Percentiles rank a stretch among this genome's conserved stretches.
Conservation (phyloP, 2,888 invertebrate species). For the Crossocerus cetratus region DNA sequence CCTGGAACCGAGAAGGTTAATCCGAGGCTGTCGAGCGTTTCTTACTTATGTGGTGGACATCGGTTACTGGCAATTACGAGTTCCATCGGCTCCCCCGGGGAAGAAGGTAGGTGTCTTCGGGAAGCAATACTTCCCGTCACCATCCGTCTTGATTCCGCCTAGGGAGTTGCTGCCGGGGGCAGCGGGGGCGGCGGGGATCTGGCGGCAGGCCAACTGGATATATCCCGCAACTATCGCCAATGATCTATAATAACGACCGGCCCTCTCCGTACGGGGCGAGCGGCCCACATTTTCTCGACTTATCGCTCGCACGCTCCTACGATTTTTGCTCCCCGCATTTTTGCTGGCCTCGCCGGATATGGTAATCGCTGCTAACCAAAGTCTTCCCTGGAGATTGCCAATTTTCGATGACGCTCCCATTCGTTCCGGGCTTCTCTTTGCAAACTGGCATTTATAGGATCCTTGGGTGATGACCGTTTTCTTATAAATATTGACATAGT, state of each 20-base stretch:
- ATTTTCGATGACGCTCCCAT: constrained; percentile 1
- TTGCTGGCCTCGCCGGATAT: too few relatives aligned
- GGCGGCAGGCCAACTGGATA: neutral
- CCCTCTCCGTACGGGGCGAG: neutral
- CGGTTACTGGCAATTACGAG: neutral
- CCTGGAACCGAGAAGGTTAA: too few relatives aligned
- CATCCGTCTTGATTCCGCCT: neutral
- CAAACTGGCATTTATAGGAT: too few relatives aligned
- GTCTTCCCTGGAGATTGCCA: neutral
- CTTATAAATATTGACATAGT: too few relatives aligned
- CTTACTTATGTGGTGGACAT: neutral
- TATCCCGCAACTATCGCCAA: neutral
- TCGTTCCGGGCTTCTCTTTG: neutral
- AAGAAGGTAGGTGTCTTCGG: neutral
- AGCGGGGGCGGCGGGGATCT: neutral
- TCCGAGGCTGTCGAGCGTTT: too few relatives aligned
- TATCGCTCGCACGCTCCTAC: too few relatives aligned
- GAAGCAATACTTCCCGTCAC: neutral
- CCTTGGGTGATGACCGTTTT: too few relatives aligned
- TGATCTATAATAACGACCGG: neutral
- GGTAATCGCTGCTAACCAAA: too few relatives aligned
- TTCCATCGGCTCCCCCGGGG: neutral
- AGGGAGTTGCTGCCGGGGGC: neutral
- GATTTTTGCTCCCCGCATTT: too few relatives aligned
- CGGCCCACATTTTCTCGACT: too few relatives aligned